Conservation (phyloP, 2,888 invertebrate genomes). For the Hyalella azteca region DNA sequence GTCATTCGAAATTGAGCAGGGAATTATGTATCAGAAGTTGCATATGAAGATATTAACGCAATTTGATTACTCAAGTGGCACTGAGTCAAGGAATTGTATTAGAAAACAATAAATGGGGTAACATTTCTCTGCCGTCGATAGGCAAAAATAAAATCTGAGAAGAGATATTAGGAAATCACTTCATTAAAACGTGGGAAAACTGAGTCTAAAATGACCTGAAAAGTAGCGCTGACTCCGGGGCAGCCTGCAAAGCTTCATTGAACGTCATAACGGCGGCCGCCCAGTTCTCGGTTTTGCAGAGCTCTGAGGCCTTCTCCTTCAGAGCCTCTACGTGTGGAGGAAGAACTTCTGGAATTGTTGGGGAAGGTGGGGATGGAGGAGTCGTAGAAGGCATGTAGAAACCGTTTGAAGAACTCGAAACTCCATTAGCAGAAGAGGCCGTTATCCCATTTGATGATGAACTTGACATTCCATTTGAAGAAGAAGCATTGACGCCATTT, state of each 20-base stretch:
- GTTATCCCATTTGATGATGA: no score
- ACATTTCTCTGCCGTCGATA: no score
- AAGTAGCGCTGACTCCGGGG: not conserved
- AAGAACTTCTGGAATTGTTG: not conserved
- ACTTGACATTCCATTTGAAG: no score
- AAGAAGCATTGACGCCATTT: no score
- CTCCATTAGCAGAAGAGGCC: not conserved
- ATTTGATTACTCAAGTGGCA: no score
- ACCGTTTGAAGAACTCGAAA: not conserved
- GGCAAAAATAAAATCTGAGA: not conserved
- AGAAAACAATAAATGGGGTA: no score
- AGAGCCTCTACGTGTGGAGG: conserved; percentile 12
- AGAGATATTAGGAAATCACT: not conserved
- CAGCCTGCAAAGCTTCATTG: conserved; percentile 14
- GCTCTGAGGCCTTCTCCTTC: conserved; percentile 11
- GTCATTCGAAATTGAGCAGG: no score
- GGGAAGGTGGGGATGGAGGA: conserved; percentile 7
- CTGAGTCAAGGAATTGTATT: no score
- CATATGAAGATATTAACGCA: no score
- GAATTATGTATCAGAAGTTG: no score
- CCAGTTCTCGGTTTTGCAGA: conserved; percentile 1
- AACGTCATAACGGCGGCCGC: conserved; percentile 13
- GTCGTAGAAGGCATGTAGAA: not conserved
- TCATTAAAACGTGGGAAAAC: not conserved
- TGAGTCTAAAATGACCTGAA: conserved; percentile 16